phyloP scores from a whole-genome alignment of 2,888 invertebrate species.

The Hecatera dysodea region DNA sequence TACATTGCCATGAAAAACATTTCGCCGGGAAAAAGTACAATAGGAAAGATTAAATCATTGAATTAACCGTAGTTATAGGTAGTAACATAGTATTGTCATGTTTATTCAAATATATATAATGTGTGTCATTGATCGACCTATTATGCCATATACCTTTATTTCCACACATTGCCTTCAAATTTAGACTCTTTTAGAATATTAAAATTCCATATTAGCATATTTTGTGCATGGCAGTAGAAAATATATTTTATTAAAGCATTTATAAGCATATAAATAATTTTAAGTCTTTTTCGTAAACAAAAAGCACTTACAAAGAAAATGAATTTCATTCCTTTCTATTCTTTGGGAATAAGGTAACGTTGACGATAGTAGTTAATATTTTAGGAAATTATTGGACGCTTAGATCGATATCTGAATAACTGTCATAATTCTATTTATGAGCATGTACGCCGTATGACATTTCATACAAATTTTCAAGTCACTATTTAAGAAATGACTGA shows the following conservation, averaged over 20 bases:
- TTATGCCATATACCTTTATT: too few species aligned
- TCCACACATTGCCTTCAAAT: conserved; percentile 2
- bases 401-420: not conserved
- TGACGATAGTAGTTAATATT: conserved; percentile 2
- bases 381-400: not conserved
- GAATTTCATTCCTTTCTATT: conserved; percentile 8
- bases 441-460: too few species aligned
- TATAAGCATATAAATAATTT: not conserved
- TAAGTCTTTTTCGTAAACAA: not conserved
- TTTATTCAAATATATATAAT: not conserved
- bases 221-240: conserved; percentile 18
- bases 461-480: too few species aligned
- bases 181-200: not conserved
- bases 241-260: not conserved
- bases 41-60: not conserved
- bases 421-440: not conserved
- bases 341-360: conserved; percentile 49
- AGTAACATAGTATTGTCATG: not conserved
- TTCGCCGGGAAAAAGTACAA: not conserved
- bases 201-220: not conserved
- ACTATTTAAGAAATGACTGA: too few species aligned
- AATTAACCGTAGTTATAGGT: not conserved
- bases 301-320: conserved; percentile 2
- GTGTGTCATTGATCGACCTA: not conserved
- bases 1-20: not conserved